Evolutionary conservation across 2,888 invertebrate species (phyloP).

Genomic region (Mesochorus sp.): DNA sequence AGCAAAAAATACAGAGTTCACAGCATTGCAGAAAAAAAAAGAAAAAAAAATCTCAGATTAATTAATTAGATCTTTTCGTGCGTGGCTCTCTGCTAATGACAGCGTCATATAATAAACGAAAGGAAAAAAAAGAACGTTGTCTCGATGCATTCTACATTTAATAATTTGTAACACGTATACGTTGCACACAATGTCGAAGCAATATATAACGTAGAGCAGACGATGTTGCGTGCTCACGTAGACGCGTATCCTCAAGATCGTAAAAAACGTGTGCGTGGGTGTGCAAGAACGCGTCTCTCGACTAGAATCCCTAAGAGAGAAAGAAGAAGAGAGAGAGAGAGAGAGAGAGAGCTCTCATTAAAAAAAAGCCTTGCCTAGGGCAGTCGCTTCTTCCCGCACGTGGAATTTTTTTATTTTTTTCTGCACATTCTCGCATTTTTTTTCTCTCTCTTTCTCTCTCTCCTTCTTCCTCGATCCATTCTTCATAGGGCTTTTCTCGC

Average conservation of each 20-base stretch:
- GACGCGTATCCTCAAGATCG: slow-evolving; percentile 15
- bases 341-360: slow-evolving; percentile 25
- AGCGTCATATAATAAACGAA: slow-evolving; percentile 23
- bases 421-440: slow-evolving; percentile 18
- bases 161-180: slow-evolving; percentile 50
- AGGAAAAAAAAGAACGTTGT: slow-evolving; percentile 17
- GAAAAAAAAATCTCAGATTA: slow-evolving; percentile 31
- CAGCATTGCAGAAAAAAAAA: no score
- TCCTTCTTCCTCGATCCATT: slow-evolving; percentile 10
- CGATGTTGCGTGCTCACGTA: background rate
- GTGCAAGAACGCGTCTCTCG: slow-evolving; percentile 2
- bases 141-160: slow-evolving; percentile 5
- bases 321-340: background rate
- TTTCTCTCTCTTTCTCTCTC: no score
- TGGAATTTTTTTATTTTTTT: background rate
- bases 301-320: slow-evolving; percentile 2
- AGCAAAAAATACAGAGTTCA: no score
- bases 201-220: background rate
- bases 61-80: slow-evolving; percentile 50
- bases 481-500: slow-evolving; percentile 3
- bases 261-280: slow-evolving; percentile 23
- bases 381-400: slow-evolving; percentile 10
- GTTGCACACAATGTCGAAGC: slow-evolving; percentile 6
- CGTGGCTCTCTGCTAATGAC: slow-evolving; percentile 26
- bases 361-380: slow-evolving; percentile 27